A percentile compares a stretch with the other conserved stretches of the same genome.
phyloP scores from a whole-genome alignment of 2,113 vertebrate species.

The Eulemur macaco region DNA sequence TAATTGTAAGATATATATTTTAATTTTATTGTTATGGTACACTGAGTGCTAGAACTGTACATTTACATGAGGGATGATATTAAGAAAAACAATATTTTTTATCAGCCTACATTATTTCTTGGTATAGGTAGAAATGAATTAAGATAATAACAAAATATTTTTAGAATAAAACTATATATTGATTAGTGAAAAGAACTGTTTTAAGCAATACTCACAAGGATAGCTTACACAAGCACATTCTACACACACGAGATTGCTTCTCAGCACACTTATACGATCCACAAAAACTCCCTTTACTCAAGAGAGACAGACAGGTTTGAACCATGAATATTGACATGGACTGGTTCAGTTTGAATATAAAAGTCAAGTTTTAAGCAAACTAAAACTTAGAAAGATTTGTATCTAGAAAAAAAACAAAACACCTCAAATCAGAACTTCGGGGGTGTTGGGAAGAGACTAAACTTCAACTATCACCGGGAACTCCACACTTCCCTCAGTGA shows the following conservation, averaged over 20 bases:
- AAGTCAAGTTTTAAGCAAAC: conserved; percentile 18
- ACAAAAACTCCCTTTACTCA: background rate
- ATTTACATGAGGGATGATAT: background rate
- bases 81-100: background rate
- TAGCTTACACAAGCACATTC: background rate
- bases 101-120: background rate
- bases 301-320: conserved; percentile 1
- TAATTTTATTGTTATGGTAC: background rate
- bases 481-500: background rate
- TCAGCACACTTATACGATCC: background rate
- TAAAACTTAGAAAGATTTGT: background rate
- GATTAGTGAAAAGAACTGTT: background rate
- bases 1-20: background rate
- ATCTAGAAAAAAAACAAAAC: background rate
- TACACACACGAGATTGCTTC: background rate
- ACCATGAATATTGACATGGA: background rate
- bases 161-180: background rate
- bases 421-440: conserved; percentile 51
- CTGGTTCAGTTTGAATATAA: conserved; percentile 44
- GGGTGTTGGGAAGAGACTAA: background rate
- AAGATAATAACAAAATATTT: conserved; percentile 4
- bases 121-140: background rate
- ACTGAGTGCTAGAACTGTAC: background rate
- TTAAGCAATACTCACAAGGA: background rate
- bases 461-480: background rate